These are phyloP conservation scores for Eospalax fontanierii DNA, from an alignment of 2,797 vertebrate species.

Conservation along the genomic window DNA sequence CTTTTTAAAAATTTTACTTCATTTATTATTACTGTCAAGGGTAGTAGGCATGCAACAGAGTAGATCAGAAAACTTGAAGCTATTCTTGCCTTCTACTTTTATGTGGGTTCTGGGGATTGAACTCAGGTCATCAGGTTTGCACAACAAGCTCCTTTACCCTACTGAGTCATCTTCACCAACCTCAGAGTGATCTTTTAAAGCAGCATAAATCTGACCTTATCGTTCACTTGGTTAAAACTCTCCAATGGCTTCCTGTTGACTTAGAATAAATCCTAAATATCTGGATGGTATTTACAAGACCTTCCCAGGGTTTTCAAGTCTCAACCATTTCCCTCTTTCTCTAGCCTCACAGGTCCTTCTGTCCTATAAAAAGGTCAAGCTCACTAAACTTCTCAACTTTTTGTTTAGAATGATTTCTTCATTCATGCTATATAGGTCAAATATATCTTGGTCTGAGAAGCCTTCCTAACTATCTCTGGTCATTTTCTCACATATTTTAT, in stretches of 20 bases:
- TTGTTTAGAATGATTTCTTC: conserved; percentile 14
- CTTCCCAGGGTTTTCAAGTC: background rate
- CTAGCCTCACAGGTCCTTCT: background rate
- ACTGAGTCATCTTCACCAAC: background rate
- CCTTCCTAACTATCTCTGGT: background rate
- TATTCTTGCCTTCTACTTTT: background rate
- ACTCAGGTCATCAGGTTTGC: background rate
- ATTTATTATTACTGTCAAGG: background rate
- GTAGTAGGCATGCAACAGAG: background rate
- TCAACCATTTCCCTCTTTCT: background rate
- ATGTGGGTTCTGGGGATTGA: background rate
- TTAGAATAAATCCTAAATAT: background rate
- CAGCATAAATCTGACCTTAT: background rate
- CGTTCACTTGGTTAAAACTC: conserved; percentile 6
- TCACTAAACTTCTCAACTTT: background rate
- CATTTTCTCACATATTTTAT: conserved; percentile 1
- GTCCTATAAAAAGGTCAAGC: background rate
- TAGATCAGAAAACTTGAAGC: background rate
- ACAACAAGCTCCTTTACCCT: no score
- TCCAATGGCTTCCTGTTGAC: background rate
- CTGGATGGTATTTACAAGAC: background rate
- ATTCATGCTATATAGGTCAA: conserved; percentile 13
- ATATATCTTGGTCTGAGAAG: conserved; percentile 14
- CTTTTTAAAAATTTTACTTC: background rate
- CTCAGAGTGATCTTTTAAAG: background rate